Evolutionary conservation across 2,888 invertebrate genomes (phyloP), one percentile per base, ranked within the genome.

Genomic region (Acleris sparsana): DNA sequence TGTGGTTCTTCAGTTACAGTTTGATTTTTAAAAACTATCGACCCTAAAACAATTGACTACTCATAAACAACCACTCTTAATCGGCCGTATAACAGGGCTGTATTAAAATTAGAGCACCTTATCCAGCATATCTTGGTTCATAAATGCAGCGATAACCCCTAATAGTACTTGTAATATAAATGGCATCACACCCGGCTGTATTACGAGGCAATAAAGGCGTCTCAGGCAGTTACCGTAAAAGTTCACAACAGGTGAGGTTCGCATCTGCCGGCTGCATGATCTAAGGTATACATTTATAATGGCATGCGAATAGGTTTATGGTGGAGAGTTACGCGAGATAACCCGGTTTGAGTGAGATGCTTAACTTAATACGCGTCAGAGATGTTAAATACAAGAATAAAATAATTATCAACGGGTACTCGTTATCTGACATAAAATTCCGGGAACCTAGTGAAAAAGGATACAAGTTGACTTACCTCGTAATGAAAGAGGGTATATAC

Each of bases 211-310:
- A 69, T 73, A 72, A 74, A 72, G 68, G 60, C 48, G 67, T 33
- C 61, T 49, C 56, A 59, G 52, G 53, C 59, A 64, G 68, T 73
- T 73, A 73, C 64, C 75, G 71, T 79, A 80, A 82, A 82, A 79
- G 70, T 79, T 76, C 75, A 78, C 79, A 81, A 80, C 83, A 83
- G 80, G 83, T 80, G 78, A 68, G 73, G 72, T 25, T 25, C 57
- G 46, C 57, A 57, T 55, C 55, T 55, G 55, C 43, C 20, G 57
- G 17, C 44, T 56, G 43, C 17, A 56, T 56, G 17, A 39, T 39
- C 44, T 46, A 57, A 22, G 5, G 44, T 57, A 46, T 57, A 46
- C 22, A 57, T 25, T 46, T 57, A 57, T 44, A 57, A 46, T 46
- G 18, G 44, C 25, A n/a, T 46, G 20, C 44, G 22, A 43, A 43